Evolutionary conservation across 2,888 invertebrate genomes (phyloP), one percentile per base, ranked within the genome.

Genomic region (Dryocosmus kuriphilus): DNA sequence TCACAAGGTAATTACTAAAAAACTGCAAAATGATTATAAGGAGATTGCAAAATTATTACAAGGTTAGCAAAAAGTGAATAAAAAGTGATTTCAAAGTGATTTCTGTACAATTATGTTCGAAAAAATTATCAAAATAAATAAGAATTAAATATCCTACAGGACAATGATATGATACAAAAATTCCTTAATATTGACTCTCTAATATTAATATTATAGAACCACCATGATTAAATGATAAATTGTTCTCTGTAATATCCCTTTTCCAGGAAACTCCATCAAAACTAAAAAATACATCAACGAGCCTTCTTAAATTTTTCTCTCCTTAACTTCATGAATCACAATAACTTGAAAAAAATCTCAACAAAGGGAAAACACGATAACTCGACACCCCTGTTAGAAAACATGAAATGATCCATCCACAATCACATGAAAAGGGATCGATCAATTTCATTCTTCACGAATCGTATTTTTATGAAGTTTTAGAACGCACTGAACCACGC

Each of bases 401-500:
- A 71, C 27, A 71, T 30, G 27, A 51, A 71, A 46, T n/a, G 51
- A 71, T 51, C 30, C 19, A 30, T 46, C 19, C 27, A 51, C 51
- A 71, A 51, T 51, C 51, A 77, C 62, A 77, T 57, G 32, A 24
- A 55, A 60, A 11, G 22, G 41, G 51, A 75, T 74, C 74, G 41
- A 61, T 46, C 51, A 22, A 75, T 77, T 74, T 77, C 75, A 76
- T 71, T 81, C 77, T 75, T 79, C 77, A 75, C 51, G 74, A 79
- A 77, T 67, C 79, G 77, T 78, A 41, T 76, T 81, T 82, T 82
- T 81, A 79, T 63, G 16, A n/a, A 71, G 51, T 71, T 71, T 71
- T 79, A 78, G 80, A 81, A 78, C 16, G 41, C 41, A 16, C 41
- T 41, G 41, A 41, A 5, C n/a, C n/a, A n/a, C 79, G 77, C 77